Evolutionary conservation across 2,888 invertebrate genomes (phyloP).

Genomic region (Notocelia uddmanniana): DNA sequence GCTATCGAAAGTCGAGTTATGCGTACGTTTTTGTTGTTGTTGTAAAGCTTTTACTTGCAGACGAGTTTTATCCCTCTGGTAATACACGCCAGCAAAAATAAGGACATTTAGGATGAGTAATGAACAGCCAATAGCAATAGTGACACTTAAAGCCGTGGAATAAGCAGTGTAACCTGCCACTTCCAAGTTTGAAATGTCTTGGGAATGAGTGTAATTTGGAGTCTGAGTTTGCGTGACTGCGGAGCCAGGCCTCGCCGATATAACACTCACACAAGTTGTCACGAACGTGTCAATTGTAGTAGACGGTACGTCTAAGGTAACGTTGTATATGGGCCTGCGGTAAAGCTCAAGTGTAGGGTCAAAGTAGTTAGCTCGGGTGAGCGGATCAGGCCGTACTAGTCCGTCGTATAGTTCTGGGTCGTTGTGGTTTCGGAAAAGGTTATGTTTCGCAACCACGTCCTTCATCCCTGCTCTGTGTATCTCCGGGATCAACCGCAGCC

Average conservation of each 20-base stretch:
- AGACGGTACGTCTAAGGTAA: conserved; percentile 81
- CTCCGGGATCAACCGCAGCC: conserved; percentile 97
- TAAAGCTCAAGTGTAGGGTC: conserved; percentile 88
- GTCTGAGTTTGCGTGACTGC: conserved; percentile 75
- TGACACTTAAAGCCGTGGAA: conserved; percentile 91
- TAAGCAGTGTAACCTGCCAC: conserved; percentile 92
- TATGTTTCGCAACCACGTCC: conserved; percentile 94
- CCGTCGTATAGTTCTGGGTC: conserved; percentile 96
- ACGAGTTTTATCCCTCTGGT: conserved; percentile 91
- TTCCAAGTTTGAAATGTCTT: conserved; percentile 92
- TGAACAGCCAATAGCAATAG: conserved; percentile 93
- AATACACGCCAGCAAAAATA: conserved; percentile 94
- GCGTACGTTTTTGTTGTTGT: conserved; percentile 89
- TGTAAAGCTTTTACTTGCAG: conserved; percentile 91
- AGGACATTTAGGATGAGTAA: conserved; percentile 92
- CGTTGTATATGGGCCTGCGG: conserved; percentile 86
- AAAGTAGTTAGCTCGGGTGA: conserved; percentile 88
- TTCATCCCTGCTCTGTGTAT: conserved; percentile 95
- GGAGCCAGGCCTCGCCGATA: conserved; percentile 89
- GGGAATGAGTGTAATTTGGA: conserved; percentile 88
- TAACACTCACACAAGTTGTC: conserved; percentile 90
- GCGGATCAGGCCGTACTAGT: conserved; percentile 93
- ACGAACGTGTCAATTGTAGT: conserved; percentile 88
- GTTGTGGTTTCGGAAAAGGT: conserved; percentile 95
- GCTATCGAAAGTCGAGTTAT: conserved; percentile 84